phyloP scores from a whole-genome alignment of 2,113 vertebrate species.

The Salminus brasiliensis region DNA sequence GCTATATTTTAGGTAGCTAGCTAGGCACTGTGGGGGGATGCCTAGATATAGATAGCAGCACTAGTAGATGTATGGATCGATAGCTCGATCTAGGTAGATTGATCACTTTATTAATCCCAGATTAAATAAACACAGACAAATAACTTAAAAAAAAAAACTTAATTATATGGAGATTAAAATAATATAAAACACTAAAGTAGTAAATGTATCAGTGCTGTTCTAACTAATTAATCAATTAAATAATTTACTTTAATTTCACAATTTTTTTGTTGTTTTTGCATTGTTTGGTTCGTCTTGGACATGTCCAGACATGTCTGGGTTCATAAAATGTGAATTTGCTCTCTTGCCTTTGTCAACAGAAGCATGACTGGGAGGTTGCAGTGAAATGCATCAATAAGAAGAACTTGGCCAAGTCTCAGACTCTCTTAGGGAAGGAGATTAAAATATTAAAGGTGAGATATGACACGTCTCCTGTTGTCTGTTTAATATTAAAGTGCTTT shows the following conservation, averaged over 20 bases:
- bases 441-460: constrained; percentile 95
- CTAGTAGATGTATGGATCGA: no score
- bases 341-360: constrained; percentile 72
- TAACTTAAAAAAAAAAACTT: no score
- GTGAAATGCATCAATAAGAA: constrained; percentile 99
- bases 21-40: no score
- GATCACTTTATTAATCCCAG: no score
- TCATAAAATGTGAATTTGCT: not conserved
- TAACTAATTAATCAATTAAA: not conserved
- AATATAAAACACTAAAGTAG: no score
- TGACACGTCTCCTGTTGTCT: not conserved
- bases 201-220: no score
- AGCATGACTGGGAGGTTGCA: constrained; percentile 94
- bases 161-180: no score
- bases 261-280: not conserved
- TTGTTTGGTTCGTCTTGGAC: not conserved
- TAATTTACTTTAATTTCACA: not conserved
- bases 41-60: no score
- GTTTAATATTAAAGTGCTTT: not conserved
- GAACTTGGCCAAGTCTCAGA: constrained; percentile 95
- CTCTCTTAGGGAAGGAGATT: constrained; percentile 95
- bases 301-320: constrained; percentile 7
- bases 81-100: no score
- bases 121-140: no score
- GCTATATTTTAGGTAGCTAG: no score